Evolutionary conservation across 2,113 vertebrate species (phyloP).

Genomic region (Engystomops pustulosus): DNA sequence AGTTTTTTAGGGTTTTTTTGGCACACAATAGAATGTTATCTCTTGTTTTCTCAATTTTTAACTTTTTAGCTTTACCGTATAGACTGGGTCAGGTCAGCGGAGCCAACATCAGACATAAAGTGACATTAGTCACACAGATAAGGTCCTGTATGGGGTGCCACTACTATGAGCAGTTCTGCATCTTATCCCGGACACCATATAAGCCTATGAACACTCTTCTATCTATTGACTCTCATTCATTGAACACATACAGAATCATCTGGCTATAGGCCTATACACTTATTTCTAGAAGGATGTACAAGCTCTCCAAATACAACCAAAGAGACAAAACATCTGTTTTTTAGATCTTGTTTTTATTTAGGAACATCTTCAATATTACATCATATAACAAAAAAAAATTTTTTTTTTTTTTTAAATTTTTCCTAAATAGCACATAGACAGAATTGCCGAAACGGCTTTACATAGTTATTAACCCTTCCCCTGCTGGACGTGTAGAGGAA

Average conservation of each 20-base stretch:
- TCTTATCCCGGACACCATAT: background rate
- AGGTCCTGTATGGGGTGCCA: background rate
- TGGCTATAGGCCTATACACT: background rate
- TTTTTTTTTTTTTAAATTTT: constrained; percentile 65
- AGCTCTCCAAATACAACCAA: constrained; percentile 18
- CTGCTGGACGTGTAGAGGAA: constrained; percentile 25
- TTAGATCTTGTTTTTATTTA: constrained; percentile 86
- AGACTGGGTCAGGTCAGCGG: background rate
- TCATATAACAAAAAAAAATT: constrained; percentile 83
- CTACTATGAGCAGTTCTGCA: too few species aligned
- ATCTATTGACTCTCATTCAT: background rate
- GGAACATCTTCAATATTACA: constrained; percentile 87
- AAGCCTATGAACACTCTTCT: background rate
- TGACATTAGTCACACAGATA: background rate
- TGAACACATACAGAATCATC: background rate
- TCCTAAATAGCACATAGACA: constrained; percentile 80
- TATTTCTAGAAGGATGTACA: background rate
- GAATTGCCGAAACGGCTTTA: constrained; percentile 69
- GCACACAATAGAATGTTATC: background rate
- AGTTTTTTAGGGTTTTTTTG: too few species aligned
- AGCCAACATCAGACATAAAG: background rate
- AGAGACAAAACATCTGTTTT: constrained; percentile 66
- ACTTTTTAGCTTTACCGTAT: background rate
- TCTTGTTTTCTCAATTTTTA: background rate
- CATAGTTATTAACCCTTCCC: constrained; percentile 66